phyloP scores from a whole-genome alignment of 2,113 vertebrate species.

The Mustela nigripes region DNA sequence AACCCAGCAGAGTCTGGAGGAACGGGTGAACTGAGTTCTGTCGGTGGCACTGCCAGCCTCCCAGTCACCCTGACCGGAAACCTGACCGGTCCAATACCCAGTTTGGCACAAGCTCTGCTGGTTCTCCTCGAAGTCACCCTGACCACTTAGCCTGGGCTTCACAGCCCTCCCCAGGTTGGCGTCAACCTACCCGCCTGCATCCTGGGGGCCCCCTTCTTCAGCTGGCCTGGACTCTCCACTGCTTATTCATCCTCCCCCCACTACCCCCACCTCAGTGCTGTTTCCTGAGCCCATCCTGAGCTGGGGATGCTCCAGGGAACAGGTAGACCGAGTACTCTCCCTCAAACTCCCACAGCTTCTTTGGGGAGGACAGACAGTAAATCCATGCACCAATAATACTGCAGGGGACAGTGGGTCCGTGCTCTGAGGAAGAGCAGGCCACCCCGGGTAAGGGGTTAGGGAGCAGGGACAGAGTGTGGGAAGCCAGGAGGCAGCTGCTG shows the following conservation, averaged over 20 bases:
- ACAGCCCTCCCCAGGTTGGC: background rate
- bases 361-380: background rate
- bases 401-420: background rate
- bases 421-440: background rate
- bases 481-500: background rate
- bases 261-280: fast-evolving
- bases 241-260: no score
- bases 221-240: background rate
- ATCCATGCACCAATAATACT: fast-evolving
- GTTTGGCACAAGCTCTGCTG: background rate
- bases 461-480: background rate
- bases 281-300: background rate
- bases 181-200: background rate
- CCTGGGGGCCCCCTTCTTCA: background rate
- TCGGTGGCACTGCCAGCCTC: background rate
- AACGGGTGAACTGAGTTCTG: background rate
- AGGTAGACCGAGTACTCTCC: background rate
- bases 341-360: background rate
- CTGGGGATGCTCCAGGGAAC: background rate
- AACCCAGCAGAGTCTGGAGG: background rate
- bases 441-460: background rate
- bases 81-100: background rate
- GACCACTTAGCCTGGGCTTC: background rate
- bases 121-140: background rate
- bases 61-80: background rate